Evolutionary conservation across 2,797 vertebrate species (phyloP), one percentile per base, ranked within the genome.

Genomic region (Sphaeramia orbicularis): DNA sequence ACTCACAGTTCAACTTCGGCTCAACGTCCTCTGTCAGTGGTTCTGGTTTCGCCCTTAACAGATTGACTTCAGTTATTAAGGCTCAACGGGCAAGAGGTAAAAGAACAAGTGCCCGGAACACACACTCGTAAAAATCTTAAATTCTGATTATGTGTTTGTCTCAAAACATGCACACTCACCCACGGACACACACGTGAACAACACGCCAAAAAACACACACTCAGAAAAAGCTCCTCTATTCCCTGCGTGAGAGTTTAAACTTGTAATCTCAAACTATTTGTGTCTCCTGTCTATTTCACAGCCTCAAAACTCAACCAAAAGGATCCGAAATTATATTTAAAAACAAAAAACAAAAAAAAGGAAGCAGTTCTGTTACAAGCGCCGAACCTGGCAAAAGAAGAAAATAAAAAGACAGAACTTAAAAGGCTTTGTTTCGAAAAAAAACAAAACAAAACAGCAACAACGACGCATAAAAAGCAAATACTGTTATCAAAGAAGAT

Each of bases 41-140:
- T 76, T 85, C 82, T 45, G 79, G 76, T 65, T 78, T 76, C 41
- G 63, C 81, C 79, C 78, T 84, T 67, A 80, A 63, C 82, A 71
- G 77, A 81, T 84, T 83, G 80, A 91, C 87, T 91, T 92, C 70
- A 72, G 76, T 91, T 78, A 80, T 54, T 54, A 93, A 93, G 92
- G 93, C 93, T 93, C 91, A 27, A 92, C 85, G 86, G 91, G 92
- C 91, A 75, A 86, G 85, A 93, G 88, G 89, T 89, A 91, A 91
- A 89, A 86, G 47, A 87, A 90, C 61, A 81, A 86, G 84, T 84
- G 88, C 88, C 93, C 89, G 78, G 64, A 89, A 92, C 81, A 86
- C 85, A 88, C 89, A 89, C 89, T 79, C 79, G 27, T 81, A 89
- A 82, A 89, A 84, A 88, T 81, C 80, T 82, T 80, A 85, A 84